These are phyloP conservation scores for Pangasianodon hypophthalmus DNA, from an alignment of 2,113 vertebrate species.

Conservation along the genomic window DNA sequence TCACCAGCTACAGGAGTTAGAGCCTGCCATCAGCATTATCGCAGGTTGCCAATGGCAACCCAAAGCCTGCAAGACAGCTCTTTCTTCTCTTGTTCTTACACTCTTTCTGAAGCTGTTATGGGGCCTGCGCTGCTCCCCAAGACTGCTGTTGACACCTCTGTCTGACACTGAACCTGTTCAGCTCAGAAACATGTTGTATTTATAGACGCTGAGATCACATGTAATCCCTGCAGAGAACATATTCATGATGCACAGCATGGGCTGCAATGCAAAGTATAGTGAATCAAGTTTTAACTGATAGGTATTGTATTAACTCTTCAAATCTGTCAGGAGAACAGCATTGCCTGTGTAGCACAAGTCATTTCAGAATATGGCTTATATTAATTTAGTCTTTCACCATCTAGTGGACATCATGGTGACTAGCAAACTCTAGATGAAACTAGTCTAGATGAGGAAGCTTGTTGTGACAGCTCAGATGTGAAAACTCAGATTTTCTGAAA, in stretches of 20 bases:
- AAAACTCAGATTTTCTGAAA: neutral
- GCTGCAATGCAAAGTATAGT: neutral
- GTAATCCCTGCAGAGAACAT: constrained; percentile 5
- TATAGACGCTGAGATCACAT: constrained; percentile 25
- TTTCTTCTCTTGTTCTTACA: constrained; percentile 34
- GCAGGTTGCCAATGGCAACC: constrained; percentile 59
- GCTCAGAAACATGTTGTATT: constrained; percentile 14
- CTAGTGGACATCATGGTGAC: neutral
- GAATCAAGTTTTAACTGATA: neutral
- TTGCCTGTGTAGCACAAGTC: neutral
- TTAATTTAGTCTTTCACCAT: constrained; percentile 7
- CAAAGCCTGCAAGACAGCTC: constrained; percentile 38
- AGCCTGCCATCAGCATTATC: constrained; percentile 40
- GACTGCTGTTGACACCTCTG: constrained; percentile 47
- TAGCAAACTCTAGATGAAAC: neutral
- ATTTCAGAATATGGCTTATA: neutral
- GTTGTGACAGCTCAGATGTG: neutral
- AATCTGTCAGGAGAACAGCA: neutral
- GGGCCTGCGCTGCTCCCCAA: constrained; percentile 27
- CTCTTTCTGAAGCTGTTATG: constrained; percentile 47
- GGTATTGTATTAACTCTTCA: neutral
- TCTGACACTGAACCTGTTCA: constrained; percentile 20
- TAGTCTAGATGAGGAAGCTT: neutral
- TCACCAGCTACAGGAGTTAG: constrained; percentile 50
- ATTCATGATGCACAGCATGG: neutral